Percentiles rank a stretch among this genome's conserved stretches.
Evolutionary conservation across 2,797 vertebrate species (phyloP).

Genomic region (Siniperca obscura): DNA sequence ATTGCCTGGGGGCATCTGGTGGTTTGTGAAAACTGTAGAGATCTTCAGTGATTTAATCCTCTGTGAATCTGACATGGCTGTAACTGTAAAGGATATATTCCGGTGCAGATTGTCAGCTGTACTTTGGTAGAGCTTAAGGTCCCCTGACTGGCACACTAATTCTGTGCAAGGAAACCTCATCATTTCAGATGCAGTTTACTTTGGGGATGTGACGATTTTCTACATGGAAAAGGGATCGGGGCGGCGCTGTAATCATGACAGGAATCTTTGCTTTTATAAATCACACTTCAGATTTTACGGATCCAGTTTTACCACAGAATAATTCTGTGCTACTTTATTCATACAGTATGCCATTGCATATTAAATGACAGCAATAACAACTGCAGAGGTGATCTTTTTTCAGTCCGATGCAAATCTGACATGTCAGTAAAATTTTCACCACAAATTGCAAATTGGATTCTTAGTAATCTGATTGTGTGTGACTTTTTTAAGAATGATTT

Average conservation of each 20-base stretch:
- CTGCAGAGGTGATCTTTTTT: not conserved
- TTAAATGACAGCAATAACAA: not conserved
- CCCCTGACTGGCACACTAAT: not conserved
- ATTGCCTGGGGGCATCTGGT: not conserved
- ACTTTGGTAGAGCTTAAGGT: conserved; percentile 1
- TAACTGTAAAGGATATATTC: conserved; percentile 14
- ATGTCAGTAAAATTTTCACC: not conserved
- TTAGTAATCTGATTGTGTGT: not conserved
- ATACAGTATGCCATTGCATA: accelerated
- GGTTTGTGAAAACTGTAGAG: conserved; percentile 2
- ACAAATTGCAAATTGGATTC: not conserved
- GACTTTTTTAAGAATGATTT: not conserved
- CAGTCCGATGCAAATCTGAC: not conserved
- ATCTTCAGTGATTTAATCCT: conserved; percentile 42
- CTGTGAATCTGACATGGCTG: not conserved
- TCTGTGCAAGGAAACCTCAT: not conserved
- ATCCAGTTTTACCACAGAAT: not conserved
- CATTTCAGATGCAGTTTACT: not conserved
- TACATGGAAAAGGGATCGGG: not conserved
- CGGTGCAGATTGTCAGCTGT: not conserved
- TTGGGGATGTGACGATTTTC: not conserved
- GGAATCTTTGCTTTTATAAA: not conserved
- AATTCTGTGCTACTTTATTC: not conserved
- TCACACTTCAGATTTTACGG: not conserved
- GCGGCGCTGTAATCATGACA: not conserved